Percentiles rank a stretch among this genome's conserved stretches.
phyloP scores from a whole-genome alignment of 2,113 vertebrate genomes.

The Acrocephalus arundinaceus region DNA sequence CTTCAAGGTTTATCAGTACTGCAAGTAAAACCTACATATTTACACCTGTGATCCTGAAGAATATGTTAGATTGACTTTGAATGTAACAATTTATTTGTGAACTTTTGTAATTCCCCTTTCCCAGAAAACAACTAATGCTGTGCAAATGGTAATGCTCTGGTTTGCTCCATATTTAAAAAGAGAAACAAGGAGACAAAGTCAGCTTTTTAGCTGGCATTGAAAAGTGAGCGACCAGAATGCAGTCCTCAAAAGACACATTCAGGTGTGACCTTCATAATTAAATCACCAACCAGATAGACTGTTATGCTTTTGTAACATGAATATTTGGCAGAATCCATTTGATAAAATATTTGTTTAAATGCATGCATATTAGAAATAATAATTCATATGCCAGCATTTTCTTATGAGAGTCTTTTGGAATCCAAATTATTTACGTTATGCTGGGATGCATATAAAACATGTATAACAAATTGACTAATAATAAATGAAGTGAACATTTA shows the following conservation, averaged over 20 bases:
- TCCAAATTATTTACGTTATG: conserved; percentile 68
- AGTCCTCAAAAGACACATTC: background rate
- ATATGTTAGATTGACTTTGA: background rate
- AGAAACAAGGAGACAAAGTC: background rate
- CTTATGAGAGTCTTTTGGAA: background rate
- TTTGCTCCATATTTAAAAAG: background rate
- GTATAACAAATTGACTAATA: conserved; percentile 62
- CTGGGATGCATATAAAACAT: conserved; percentile 54
- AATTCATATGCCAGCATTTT: conserved; percentile 55
- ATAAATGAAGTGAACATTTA: conserved; percentile 66
- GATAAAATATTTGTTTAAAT: conserved; percentile 56
- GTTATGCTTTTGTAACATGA: background rate
- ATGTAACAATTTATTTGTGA: background rate
- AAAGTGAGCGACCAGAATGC: background rate
- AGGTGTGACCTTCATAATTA: background rate
- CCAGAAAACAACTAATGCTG: background rate
- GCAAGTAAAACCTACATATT: background rate
- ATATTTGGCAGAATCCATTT: background rate
- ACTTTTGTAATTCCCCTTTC: background rate
- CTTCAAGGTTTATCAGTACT: background rate
- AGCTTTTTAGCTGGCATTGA: background rate
- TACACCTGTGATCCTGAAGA: background rate
- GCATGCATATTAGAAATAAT: conserved; percentile 43
- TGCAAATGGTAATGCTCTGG: background rate
- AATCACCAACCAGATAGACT: background rate